A percentile compares a stretch with the other conserved stretches of the same genome.
These are phyloP conservation scores for Paradisaea rubra DNA, from an alignment of 2,113 vertebrate genomes.

Conservation along the genomic window DNA sequence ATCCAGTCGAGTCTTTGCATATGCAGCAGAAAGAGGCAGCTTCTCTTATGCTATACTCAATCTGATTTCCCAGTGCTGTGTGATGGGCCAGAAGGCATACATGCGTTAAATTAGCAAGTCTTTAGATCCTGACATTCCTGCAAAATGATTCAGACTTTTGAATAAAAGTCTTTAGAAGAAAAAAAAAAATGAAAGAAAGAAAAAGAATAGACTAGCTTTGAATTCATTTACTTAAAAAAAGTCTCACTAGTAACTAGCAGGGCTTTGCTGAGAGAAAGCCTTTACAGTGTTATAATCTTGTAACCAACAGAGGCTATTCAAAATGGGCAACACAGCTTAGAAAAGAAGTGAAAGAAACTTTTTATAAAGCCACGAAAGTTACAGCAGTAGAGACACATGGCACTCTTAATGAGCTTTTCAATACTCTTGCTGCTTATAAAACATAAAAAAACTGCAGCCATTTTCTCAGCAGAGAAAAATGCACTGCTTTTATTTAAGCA, in stretches of 20 bases:
- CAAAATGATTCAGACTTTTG: slow-evolving; percentile 23
- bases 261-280: neutral
- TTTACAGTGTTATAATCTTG: neutral
- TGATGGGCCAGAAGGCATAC: neutral
- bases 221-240: neutral
- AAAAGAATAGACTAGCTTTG: neutral
- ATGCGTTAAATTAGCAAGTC: neutral
- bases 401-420: slow-evolving; percentile 39
- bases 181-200: neutral
- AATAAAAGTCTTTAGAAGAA: neutral
- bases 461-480: slow-evolving; percentile 61
- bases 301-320: slow-evolving; percentile 39
- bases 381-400: slow-evolving; percentile 40
- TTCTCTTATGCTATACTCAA: neutral
- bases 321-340: slow-evolving; percentile 9
- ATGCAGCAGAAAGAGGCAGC: neutral
- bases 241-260: neutral
- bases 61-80: neutral
- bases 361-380: slow-evolving; percentile 24
- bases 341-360: slow-evolving; percentile 43
- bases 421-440: slow-evolving; percentile 39
- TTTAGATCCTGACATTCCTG: slow-evolving; percentile 2
- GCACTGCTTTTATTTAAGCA: slow-evolving; percentile 40
- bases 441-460: slow-evolving; percentile 21
- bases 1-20: neutral